Evolutionary conservation across 1,140 invertebrate genomes (phyloP).

Genomic region (Musca domestica): DNA sequence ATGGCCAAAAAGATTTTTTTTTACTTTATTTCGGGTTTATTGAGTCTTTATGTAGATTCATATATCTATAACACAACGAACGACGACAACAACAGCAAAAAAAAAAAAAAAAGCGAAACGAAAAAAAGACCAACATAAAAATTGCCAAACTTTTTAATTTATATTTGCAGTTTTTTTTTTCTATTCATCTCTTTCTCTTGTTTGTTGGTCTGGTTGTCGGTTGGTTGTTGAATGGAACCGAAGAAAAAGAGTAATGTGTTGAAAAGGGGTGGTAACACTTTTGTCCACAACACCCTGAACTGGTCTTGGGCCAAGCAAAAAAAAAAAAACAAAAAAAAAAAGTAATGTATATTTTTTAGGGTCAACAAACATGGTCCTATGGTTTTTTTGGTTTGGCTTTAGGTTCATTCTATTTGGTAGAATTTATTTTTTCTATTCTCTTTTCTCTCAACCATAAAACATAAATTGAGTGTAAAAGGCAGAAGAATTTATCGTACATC

Average conservation of each 20-base stretch:
- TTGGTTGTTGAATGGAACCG: not conserved
- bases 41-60: slow-evolving; percentile 17
- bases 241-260: slow-evolving; percentile 14
- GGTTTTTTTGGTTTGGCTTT: not conserved
- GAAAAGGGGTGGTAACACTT: slow-evolving; percentile 24
- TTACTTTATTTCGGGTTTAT: not conserved
- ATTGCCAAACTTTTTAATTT: slow-evolving; percentile 26
- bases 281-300: not conserved
- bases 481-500: slow-evolving; percentile 12
- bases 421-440: not conserved
- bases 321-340: not conserved
- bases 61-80: slow-evolving; percentile 18
- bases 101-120: too few species aligned
- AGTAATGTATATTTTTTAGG: slow-evolving; percentile 12
- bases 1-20: not conserved
- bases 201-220: too few species aligned
- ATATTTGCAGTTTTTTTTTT: slow-evolving; percentile 21
- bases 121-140: slow-evolving; percentile 15
- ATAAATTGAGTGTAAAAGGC: slow-evolving; percentile 17
- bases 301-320: too few species aligned
- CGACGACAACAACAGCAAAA: not conserved
- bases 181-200: not conserved
- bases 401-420: not conserved
- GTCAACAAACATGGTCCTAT: slow-evolving; percentile 10
- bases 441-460: slow-evolving; percentile 1